Conservation (phyloP, 2,113 vertebrate genomes). For the Urocolius indicus region DNA sequence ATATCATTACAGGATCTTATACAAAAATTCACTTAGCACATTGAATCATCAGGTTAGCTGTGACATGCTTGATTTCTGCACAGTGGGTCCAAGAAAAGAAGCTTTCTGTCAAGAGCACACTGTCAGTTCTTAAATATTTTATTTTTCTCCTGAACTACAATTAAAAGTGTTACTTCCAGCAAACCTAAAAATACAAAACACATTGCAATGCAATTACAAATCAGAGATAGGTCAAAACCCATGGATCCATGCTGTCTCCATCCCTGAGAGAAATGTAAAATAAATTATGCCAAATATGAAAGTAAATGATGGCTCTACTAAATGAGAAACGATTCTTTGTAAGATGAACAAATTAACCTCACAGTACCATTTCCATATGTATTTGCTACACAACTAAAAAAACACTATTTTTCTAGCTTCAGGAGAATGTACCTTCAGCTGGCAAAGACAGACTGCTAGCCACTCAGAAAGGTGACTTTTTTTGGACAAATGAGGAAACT, state of each 20-base stretch:
- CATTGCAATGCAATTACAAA: neutral
- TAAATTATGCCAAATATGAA: neutral
- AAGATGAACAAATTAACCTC: constrained; percentile 25
- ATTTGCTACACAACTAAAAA: neutral
- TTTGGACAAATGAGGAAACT: constrained; percentile 79
- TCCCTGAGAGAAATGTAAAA: neutral
- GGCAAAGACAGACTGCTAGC: constrained; percentile 61
- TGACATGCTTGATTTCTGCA: neutral
- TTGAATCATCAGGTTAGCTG: neutral
- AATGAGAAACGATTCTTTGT: neutral
- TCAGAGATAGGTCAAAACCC: neutral
- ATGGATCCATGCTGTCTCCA: neutral
- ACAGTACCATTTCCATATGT: neutral
- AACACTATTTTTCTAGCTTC: neutral
- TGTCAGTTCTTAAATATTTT: neutral
- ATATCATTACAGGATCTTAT: neutral
- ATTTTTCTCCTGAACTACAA: neutral
- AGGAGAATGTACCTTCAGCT: constrained; percentile 46
- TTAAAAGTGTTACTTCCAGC: neutral
- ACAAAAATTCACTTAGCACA: neutral
- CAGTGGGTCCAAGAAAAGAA: neutral
- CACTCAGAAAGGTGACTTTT: constrained; percentile 74
- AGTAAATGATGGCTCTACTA: neutral
- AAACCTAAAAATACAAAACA: neutral
- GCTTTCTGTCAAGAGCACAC: neutral